Percentiles rank a stretch among this genome's conserved stretches.
These are phyloP conservation scores for Linnaemya tessellans DNA, from an alignment of 2,888 invertebrate genomes.

Conservation along the genomic window DNA sequence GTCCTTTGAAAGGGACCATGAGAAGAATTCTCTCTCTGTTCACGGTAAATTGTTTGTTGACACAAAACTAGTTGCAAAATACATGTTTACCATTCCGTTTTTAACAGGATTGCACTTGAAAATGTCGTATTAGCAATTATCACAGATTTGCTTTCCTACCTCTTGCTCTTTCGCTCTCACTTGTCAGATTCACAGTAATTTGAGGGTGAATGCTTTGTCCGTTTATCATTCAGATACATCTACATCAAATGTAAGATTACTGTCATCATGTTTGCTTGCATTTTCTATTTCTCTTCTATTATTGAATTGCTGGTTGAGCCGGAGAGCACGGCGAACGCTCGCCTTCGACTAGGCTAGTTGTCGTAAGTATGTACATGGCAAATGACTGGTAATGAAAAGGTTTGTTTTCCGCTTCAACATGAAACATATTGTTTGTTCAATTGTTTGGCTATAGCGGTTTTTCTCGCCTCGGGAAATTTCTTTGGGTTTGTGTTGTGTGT, in stretches of 20 bases:
- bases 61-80: constrained; percentile 1
- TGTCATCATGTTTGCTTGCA: constrained; percentile 77
- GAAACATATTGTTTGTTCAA: constrained; percentile 77
- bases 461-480: constrained; percentile 82
- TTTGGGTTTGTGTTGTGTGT: constrained; percentile 66
- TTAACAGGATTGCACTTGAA: constrained; percentile 83
- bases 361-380: constrained; percentile 55
- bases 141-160: constrained; percentile 4
- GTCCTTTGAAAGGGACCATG: constrained; percentile 25
- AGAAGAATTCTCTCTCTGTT: constrained; percentile 49
- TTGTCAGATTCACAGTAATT: neutral
- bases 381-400: constrained; percentile 80
- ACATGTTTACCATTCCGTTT: constrained; percentile 82
- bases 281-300: constrained; percentile 47
- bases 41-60: constrained; percentile 73
- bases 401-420: constrained; percentile 77
- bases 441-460: constrained; percentile 78
- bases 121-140: constrained; percentile 77
- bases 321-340: constrained; percentile 69
- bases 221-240: constrained; percentile 71
- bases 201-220: constrained; percentile 24
- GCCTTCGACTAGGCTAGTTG: constrained; percentile 68
- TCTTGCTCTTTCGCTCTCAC: constrained; percentile 50
- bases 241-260: constrained; percentile 81
- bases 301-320: constrained; percentile 72